A percentile compares a stretch with the other conserved stretches of the same genome.
Conservation (phyloP, 2,113 vertebrate genomes). For the Canis aureus region DNA sequence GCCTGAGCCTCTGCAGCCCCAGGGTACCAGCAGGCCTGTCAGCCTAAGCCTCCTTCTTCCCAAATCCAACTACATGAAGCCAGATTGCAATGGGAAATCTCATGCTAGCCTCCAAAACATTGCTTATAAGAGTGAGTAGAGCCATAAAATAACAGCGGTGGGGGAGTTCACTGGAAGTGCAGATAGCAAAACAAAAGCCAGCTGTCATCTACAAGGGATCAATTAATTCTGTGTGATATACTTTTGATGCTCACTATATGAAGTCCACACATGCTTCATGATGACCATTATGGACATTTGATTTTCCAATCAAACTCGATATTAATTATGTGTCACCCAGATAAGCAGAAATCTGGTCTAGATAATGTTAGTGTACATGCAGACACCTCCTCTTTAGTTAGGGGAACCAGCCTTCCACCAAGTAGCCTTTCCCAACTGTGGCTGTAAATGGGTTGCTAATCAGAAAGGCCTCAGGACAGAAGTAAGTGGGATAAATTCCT, state of each 20-base stretch:
- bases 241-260: neutral
- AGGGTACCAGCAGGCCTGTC: neutral
- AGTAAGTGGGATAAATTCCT: constrained; percentile 71
- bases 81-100: neutral
- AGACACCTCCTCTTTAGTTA: constrained; percentile 15
- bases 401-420: neutral
- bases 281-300: neutral
- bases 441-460: constrained; percentile 63
- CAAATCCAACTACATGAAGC: neutral
- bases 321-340: constrained; percentile 30
- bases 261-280: neutral
- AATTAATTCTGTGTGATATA: neutral
- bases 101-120: neutral
- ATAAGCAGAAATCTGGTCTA: neutral
- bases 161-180: neutral
- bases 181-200: neutral
- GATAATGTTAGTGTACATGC: neutral
- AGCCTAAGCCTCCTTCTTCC: neutral
- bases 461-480: constrained; percentile 54
- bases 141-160: neutral
- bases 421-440: neutral
- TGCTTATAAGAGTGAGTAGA: neutral
- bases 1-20: neutral
- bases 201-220: neutral
- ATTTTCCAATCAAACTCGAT: neutral